Percentiles rank a stretch among this genome's conserved stretches.
Conservation (phyloP, 2,888 invertebrate species). For the Iselma pallidipennis region DNA sequence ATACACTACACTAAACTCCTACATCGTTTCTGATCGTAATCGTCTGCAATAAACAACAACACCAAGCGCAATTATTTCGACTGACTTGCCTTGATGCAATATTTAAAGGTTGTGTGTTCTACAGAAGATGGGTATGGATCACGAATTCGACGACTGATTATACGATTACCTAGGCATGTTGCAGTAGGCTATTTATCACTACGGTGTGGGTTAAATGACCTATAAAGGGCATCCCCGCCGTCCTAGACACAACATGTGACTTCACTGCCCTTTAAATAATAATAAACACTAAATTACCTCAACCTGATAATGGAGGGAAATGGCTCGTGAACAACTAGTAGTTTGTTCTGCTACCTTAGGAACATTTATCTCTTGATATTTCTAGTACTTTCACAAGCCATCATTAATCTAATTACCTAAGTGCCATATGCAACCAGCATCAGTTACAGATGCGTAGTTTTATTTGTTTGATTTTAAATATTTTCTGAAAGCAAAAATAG, state of each 20-base stretch:
- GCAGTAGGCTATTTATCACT: constrained; percentile 26
- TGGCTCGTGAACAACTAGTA: neutral
- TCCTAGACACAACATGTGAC: neutral
- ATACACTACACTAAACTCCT: constrained; percentile 9
- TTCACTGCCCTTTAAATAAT: constrained; percentile 14
- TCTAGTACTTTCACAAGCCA: neutral
- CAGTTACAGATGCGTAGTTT: too few species aligned
- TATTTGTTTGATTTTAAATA: too few species aligned
- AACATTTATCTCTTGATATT: neutral
- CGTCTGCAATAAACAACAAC: constrained; percentile 32
- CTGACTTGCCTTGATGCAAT: constrained; percentile 25
- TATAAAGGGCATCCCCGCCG: constrained; percentile 2
- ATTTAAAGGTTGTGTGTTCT: constrained; percentile 23
- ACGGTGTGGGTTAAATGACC: constrained; percentile 26
- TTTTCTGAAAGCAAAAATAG: too few species aligned
- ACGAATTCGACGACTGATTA: constrained; percentile 29
- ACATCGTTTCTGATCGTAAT: constrained; percentile 18
- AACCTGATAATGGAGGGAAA: constrained; percentile 10
- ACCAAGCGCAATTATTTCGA: constrained; percentile 29
- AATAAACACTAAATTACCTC: constrained; percentile 19
- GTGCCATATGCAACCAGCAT: too few species aligned
- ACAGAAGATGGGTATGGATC: constrained; percentile 24
- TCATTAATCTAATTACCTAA: neutral
- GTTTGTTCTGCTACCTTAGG: neutral
- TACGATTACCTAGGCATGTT: constrained; percentile 31